phyloP scores from a whole-genome alignment of 2,113 vertebrate species.

The Vombatus ursinus region DNA sequence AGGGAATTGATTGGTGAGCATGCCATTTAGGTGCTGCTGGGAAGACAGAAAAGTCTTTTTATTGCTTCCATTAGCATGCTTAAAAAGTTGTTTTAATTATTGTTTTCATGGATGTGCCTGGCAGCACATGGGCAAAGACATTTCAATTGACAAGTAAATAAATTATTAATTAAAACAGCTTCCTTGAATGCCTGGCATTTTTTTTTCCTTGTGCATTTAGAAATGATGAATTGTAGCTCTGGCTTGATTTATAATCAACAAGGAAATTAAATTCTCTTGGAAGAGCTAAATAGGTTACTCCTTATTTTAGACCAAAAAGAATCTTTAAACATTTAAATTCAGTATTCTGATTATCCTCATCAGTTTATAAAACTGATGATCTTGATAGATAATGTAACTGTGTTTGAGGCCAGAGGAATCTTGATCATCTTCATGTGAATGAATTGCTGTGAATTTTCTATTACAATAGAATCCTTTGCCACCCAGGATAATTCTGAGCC shows the following conservation, averaged over 20 bases:
- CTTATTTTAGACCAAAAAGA: conserved; percentile 9
- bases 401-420: not conserved
- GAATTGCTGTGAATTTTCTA: not conserved
- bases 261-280: conserved; percentile 43
- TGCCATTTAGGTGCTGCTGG: not conserved
- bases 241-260: conserved; percentile 39
- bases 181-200: not conserved
- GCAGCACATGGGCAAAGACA: not conserved
- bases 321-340: not conserved
- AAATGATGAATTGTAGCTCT: conserved; percentile 34
- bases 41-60: conserved; percentile 24
- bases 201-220: conserved; percentile 1
- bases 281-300: not conserved
- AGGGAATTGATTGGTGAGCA: not conserved
- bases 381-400: not conserved
- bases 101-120: conserved; percentile 43
- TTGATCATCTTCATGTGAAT: not conserved
- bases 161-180: conserved; percentile 22
- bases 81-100: conserved; percentile 27
- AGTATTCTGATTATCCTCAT: not conserved
- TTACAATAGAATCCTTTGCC: not conserved
- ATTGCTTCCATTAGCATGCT: not conserved
- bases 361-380: conserved; percentile 14
- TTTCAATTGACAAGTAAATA: conserved; percentile 39
- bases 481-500: not conserved